Evolutionary conservation across 30 jellyfish, hydroid and myxozoan genomes (phyloP).

Genomic region (Cassiopea xamachana): DNA sequence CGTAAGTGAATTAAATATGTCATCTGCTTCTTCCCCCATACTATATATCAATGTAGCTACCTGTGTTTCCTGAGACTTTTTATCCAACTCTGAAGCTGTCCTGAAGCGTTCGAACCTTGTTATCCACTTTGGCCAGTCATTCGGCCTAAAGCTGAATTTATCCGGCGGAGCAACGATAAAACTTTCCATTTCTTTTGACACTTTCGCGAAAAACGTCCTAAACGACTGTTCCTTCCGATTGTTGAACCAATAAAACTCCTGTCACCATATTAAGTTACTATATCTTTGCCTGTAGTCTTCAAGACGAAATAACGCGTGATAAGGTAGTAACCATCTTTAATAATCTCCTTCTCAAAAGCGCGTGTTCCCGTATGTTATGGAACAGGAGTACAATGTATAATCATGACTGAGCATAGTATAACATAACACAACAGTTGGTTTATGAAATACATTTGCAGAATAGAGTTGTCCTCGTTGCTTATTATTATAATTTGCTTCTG

Average conservation of each 20-base stretch:
- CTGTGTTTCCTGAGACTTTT: slow-evolving; percentile 24
- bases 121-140: slow-evolving; percentile 37
- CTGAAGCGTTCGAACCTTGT: slow-evolving; percentile 26
- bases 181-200: slow-evolving; percentile 32
- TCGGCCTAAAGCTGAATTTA: slow-evolving; percentile 29
- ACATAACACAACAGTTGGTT: neutral
- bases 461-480: no score
- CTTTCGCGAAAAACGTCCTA: neutral
- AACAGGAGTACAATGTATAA: neutral
- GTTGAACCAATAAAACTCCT: neutral
- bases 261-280: neutral
- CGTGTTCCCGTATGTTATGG: neutral
- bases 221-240: neutral
- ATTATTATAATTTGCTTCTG: no score
- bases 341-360: neutral
- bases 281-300: neutral
- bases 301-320: neutral
- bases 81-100: slow-evolving; percentile 25
- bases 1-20: neutral
- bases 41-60: slow-evolving; percentile 25
- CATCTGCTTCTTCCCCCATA: slow-evolving; percentile 70
- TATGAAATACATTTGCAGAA: no score
- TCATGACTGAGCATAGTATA: neutral
- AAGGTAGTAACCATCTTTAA: neutral
- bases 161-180: slow-evolving; percentile 40